phyloP scores from a whole-genome alignment of 2,113 vertebrate species.

The Chiloscyllium plagiosum region DNA sequence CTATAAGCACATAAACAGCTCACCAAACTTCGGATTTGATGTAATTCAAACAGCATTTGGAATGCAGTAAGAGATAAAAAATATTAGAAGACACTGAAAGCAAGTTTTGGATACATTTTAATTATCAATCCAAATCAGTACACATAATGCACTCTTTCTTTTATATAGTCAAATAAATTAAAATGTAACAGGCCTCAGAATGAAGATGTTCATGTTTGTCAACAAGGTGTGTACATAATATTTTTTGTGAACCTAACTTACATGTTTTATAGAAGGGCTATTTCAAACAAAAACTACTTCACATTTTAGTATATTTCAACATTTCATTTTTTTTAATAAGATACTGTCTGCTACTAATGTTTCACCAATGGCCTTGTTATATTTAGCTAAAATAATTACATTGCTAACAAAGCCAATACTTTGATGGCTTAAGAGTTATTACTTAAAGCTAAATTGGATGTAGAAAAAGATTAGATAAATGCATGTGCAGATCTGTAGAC shows the following conservation, averaged over 20 bases:
- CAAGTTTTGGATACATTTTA: background rate
- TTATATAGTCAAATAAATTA: background rate
- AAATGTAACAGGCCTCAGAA: background rate
- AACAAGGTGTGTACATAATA: background rate
- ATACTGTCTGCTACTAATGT: background rate
- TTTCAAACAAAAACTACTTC: background rate
- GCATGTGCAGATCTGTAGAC: background rate
- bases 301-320: background rate
- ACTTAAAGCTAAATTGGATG: background rate
- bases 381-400: background rate
- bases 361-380: background rate
- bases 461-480: background rate
- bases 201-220: background rate
- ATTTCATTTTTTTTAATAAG: background rate
- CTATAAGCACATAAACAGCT: background rate
- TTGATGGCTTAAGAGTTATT: background rate
- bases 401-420: background rate
- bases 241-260: background rate
- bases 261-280: background rate
- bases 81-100: background rate
- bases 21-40: background rate
- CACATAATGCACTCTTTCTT: background rate
- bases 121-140: background rate
- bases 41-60: background rate
- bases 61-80: background rate